Base-by-base conservation (phyloP, 1,140 invertebrate genomes). In the Ceratina japonica region DNA sequence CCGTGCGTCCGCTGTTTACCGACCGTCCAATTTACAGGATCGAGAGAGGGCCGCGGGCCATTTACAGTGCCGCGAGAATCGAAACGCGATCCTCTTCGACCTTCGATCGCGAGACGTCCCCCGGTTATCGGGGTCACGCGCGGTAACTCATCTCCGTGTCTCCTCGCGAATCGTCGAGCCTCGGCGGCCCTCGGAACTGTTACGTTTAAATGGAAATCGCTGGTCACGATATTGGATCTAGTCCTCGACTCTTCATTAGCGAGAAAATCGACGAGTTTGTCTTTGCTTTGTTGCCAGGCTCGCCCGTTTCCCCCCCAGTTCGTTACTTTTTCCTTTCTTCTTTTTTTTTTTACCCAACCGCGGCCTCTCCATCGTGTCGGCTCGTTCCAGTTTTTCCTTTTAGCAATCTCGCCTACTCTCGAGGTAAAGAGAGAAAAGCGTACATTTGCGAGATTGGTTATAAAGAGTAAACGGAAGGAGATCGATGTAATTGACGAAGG, bases 401-500 rank as follows among this genome's bases (percentile, higher is more conserved):
- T 18, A 24, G 56, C 70, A 74, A 75, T 71, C 58, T 63, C 31
- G 72, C 49, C n/a, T 27, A 24, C 24, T 24, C 16, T 56, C 16
- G 54, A 56, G 54, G 20, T 4, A 20, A 15, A 64, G 61, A 73
- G 20, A 18, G 69, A 74, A 31, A 52, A 74, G 4, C 51, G 54
- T 76, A 76, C 83, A 81, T 83, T 77, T 75, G 69, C 66, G 54
- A 76, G 82, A 84, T 81, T 81, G 83, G 78, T 85, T 85, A 81
- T 84, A 81, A 81, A 81, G 74, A 71, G 72, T 73, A 84, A 85
- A 81, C 79, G 70, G 64, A 81, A 84, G 74, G 69, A 64, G 68
- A 85, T 84, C 82, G 82, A 84, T 84, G 69, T 84, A 85, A 85
- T 81, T 85, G 79, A 84, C 68, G 83, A 70, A 59, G 58, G 22